A percentile compares a stretch with the other conserved stretches of the same genome.
Conservation (phyloP, 2,113 vertebrate species). For the Camelus dromedarius region DNA sequence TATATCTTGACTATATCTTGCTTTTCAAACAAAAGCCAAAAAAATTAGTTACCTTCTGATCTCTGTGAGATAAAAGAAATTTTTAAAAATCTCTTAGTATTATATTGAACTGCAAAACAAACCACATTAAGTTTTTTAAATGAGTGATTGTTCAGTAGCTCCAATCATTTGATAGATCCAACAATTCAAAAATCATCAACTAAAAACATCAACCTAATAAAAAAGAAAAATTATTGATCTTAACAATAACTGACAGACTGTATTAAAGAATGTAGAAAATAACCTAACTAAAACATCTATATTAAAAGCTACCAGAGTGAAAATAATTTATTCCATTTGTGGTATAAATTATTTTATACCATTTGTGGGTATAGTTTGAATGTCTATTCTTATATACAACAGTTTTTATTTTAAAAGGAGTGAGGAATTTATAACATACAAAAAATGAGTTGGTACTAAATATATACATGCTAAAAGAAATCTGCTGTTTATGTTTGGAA, state of each 20-base stretch:
- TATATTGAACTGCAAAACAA: neutral
- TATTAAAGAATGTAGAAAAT: neutral
- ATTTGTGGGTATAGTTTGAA: neutral
- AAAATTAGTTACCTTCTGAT: neutral
- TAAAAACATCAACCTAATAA: neutral
- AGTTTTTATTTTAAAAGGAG: conserved; percentile 1
- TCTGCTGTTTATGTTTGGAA: conserved; percentile 37
- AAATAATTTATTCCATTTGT: conserved; percentile 27
- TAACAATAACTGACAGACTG: neutral
- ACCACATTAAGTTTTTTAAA: neutral
- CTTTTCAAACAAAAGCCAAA: conserved; percentile 50
- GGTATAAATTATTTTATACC: neutral
- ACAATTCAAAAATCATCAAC: neutral
- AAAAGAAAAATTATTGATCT: neutral
- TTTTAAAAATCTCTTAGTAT: neutral
- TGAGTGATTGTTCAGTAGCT: neutral
- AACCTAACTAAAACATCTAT: neutral
- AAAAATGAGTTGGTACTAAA: conserved; percentile 1
- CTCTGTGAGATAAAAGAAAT: neutral
- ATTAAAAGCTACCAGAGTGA: conserved; percentile 11
- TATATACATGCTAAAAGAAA: neutral
- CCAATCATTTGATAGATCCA: neutral
- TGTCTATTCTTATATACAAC: neutral
- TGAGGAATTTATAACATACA: conserved; percentile 13
- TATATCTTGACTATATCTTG: neutral